Percentiles rank a stretch among this genome's conserved stretches.
Conservation (phyloP, 2,113 vertebrate species). For the Helogale parvula region DNA sequence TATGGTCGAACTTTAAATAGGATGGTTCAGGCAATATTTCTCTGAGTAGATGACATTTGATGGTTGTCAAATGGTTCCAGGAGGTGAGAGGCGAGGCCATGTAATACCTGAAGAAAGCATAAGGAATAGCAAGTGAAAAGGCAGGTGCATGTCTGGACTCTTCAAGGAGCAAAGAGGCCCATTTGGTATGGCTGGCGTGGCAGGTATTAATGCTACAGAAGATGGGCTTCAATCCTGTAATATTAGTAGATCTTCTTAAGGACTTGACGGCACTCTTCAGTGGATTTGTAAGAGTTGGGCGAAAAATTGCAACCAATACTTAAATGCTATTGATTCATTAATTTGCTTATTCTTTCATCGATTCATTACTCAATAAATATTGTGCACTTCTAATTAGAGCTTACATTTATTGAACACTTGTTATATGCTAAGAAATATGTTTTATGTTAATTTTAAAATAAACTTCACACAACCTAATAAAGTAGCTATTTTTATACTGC, state of each 20-base stretch:
- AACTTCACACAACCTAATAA: background rate
- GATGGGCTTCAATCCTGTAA: background rate
- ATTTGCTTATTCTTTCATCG: background rate
- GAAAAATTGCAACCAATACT: background rate
- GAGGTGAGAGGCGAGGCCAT: background rate
- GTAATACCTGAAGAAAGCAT: background rate
- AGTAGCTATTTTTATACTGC: background rate
- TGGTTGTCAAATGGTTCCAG: background rate
- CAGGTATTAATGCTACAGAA: background rate
- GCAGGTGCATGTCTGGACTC: background rate
- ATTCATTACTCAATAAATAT: background rate
- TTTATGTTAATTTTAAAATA: slow-evolving; percentile 19
- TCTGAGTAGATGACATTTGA: background rate
- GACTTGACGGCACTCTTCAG: background rate
- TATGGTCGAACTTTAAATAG: background rate
- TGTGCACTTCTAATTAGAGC: background rate
- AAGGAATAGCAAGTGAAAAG: background rate
- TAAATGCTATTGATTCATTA: background rate
- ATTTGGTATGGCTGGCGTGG: background rate
- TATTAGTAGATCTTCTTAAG: background rate
- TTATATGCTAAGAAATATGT: background rate
- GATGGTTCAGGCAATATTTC: background rate
- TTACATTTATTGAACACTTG: background rate
- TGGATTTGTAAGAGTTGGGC: background rate
- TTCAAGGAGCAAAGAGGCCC: background rate